Conservation (phyloP, 2,888 invertebrate genomes). For the Nineta flava region DNA sequence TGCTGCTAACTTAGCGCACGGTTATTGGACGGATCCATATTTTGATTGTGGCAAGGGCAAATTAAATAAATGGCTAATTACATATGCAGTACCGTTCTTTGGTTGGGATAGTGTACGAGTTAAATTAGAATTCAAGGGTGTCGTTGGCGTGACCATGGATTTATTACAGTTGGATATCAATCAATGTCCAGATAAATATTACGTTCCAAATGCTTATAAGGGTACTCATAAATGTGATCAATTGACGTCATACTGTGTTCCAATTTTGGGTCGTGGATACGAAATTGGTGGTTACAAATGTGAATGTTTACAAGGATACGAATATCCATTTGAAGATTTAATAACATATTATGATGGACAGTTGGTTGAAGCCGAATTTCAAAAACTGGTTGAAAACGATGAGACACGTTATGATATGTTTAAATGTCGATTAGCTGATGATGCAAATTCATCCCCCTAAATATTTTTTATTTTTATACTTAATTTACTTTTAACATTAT, state of each 20-base stretch:
- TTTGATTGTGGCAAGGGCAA: conserved; percentile 77
- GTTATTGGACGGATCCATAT: conserved; percentile 84
- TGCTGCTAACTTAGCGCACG: conserved; percentile 77
- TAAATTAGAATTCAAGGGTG: conserved; percentile 87
- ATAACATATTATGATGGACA: conserved; percentile 95
- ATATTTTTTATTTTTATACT: background rate
- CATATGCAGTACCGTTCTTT: conserved; percentile 93
- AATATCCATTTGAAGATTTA: conserved; percentile 90
- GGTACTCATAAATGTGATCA: conserved; percentile 87
- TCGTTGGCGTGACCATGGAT: conserved; percentile 85
- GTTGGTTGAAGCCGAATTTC: conserved; percentile 87
- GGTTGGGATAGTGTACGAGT: conserved; percentile 86
- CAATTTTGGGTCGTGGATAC: conserved; percentile 83
- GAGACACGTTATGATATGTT: conserved; percentile 79
- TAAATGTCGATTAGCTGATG: conserved; percentile 80
- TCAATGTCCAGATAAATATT: conserved; percentile 84
- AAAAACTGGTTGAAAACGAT: conserved; percentile 68
- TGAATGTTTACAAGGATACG: conserved; percentile 91
- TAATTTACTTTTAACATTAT: background rate
- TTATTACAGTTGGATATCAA: conserved; percentile 81
- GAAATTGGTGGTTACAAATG: conserved; percentile 94
- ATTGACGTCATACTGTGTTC: conserved; percentile 83
- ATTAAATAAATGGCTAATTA: conserved; percentile 86
- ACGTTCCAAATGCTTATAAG: conserved; percentile 86
- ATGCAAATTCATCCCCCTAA: conserved; percentile 26